Conservation (phyloP, 2,797 vertebrate species). For the Salmo trutta region DNA sequence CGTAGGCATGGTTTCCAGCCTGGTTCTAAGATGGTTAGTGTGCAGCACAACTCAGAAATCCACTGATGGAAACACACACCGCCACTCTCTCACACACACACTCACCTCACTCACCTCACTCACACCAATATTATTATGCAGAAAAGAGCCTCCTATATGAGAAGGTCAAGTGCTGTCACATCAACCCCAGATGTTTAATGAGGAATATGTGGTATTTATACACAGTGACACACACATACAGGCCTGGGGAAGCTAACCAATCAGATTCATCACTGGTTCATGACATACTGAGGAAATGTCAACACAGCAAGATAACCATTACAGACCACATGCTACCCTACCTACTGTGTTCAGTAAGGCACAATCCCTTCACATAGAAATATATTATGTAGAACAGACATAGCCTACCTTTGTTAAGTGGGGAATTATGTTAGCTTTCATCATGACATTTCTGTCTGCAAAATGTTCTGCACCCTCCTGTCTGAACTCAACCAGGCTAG, state of each 20-base stretch:
- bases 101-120: background rate
- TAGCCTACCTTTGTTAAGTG: too few species aligned
- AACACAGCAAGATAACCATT: slow-evolving; percentile 27
- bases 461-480: too few species aligned
- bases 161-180: background rate
- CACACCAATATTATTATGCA: background rate
- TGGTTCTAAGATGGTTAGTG: slow-evolving; percentile 53
- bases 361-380: background rate
- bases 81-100: slow-evolving; percentile 13
- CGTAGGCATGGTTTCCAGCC: slow-evolving; percentile 29
- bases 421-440: background rate
- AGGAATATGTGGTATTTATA: background rate
- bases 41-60: slow-evolving; percentile 51
- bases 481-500: background rate
- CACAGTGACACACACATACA: background rate
- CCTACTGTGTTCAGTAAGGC: background rate
- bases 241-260: slow-evolving; percentile 16
- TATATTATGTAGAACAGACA: background rate
- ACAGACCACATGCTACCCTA: slow-evolving; percentile 8
- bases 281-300: background rate
- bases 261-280: slow-evolving; percentile 15
- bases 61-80: slow-evolving; percentile 47
- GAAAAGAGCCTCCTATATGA: background rate
- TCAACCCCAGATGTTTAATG: background rate
- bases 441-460: background rate